These are phyloP conservation scores for Macrocentrus cingulum DNA, from an alignment of 1,140 invertebrate species.

Conservation along the genomic window DNA sequence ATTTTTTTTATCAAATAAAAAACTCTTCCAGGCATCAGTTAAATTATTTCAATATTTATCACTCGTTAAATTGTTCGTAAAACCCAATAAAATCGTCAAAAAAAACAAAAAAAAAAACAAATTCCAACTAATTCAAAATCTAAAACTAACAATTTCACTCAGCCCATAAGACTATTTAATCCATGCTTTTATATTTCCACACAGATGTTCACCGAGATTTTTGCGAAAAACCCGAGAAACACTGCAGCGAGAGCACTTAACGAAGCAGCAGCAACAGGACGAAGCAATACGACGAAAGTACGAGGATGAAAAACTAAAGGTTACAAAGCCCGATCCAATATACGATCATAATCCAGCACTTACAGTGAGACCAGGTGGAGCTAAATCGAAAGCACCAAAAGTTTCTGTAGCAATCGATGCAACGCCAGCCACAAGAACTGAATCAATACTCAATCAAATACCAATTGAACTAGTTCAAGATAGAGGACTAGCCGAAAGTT, in stretches of 20 bases:
- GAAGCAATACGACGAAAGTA: constrained; percentile 45
- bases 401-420: constrained; percentile 76
- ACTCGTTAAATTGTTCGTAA: too few species aligned
- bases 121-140: too few species aligned
- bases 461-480: constrained; percentile 70
- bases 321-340: constrained; percentile 48
- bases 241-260: constrained; percentile 51
- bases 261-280: constrained; percentile 53
- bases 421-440: constrained; percentile 69
- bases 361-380: constrained; percentile 54
- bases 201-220: constrained; percentile 68
- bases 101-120: too few species aligned
- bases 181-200: too few species aligned
- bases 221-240: constrained; percentile 57
- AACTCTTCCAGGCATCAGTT: too few species aligned
- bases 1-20: too few species aligned
- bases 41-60: too few species aligned
- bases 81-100: too few species aligned
- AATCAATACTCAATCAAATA: constrained; percentile 72
- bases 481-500: constrained; percentile 25
- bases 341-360: constrained; percentile 54
- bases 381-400: constrained; percentile 62
- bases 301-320: constrained; percentile 50
- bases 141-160: too few species aligned
- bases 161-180: too few species aligned